Evolutionary conservation across 1,140 invertebrate species (phyloP), one percentile per base, ranked within the genome.

Genomic region (Lepidurus couesii): DNA sequence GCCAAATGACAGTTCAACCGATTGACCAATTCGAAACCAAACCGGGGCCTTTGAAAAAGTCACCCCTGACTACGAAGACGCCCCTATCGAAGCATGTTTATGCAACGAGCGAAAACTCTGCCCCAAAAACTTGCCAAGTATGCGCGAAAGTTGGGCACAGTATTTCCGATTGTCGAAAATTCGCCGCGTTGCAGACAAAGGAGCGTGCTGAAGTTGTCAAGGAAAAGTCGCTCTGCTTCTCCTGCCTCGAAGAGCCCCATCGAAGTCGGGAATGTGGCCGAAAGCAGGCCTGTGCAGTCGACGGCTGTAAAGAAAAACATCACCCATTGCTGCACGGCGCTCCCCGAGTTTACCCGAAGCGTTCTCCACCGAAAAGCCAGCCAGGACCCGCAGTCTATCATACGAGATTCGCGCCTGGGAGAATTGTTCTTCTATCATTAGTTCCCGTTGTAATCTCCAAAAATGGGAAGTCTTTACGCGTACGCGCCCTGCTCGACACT

Each of bases 251-350:
- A 42, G 43, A 44, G 21, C 1, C 24, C 13, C 75, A 77, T 45
- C 75, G 34, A 7, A 44, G 42, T 24, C 43, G 16, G 7, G 44
- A 44, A 34, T 77, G 75, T 77, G 43, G 75, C 16, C 43, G 26
- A 10, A 77, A 44, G 75, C 26, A 42, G 26, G 0, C 11, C 9
- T 77, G 75, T n/a, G 11, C 11, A 3, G 43, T 42, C 5, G 47
- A 77, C 42, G 75, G 44, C 42, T 77, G 75, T n/a, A 44, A 77
- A 21, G 9, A 34, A 26, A 16, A 9, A 6, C 75, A 77, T 44
- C 75, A 77, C 16, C 44, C 75, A 21, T 44, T 47, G 9, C 75
- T 77, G 9, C 75, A 77, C 42, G 75, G 75, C 10, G 75, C 75
- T 8, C 75, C 75, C 21, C 26, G 75, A 42, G 42, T 77, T 8